A percentile compares a stretch with the other conserved stretches of the same genome.
Evolutionary conservation across 2,888 invertebrate genomes (phyloP).

Genomic region (Hemicrepidius hirtus): DNA sequence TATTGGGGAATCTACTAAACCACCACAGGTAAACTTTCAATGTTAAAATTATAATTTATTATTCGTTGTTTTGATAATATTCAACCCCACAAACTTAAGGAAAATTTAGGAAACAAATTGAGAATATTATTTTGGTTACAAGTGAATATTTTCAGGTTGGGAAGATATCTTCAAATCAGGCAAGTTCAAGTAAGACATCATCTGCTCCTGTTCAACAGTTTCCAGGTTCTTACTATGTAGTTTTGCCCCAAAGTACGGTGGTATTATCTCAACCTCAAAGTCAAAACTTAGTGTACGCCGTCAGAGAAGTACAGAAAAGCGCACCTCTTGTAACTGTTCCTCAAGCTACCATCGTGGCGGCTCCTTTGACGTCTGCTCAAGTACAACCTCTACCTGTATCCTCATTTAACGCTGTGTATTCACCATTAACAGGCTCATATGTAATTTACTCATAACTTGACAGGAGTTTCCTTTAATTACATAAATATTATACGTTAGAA

Average conservation of each 20-base stretch:
- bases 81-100: too few species aligned
- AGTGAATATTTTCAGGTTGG: constrained; percentile 59
- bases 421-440: constrained; percentile 41
- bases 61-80: too few species aligned
- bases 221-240: constrained; percentile 46
- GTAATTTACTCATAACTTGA: not conserved
- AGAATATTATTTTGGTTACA: too few species aligned
- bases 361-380: constrained; percentile 51
- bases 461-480: too few species aligned
- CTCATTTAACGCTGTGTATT: constrained; percentile 37
- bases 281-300: constrained; percentile 63
- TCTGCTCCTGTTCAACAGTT: constrained; percentile 23
- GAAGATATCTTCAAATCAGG: constrained; percentile 53
- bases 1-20: constrained; percentile 43
- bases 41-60: too few species aligned
- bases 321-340: constrained; percentile 57
- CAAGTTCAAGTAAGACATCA: constrained; percentile 15
- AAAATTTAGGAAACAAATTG: not conserved
- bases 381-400: constrained; percentile 55
- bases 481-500: too few species aligned
- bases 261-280: constrained; percentile 58
- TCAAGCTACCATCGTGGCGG: constrained; percentile 44
- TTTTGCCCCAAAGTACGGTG: constrained; percentile 45
- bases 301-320: constrained; percentile 53
- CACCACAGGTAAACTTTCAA: constrained; percentile 44